Evolutionary conservation across 2,113 vertebrate species (phyloP), one percentile per base, ranked within the genome.

Genomic region (Chloropsis hardwickii): DNA sequence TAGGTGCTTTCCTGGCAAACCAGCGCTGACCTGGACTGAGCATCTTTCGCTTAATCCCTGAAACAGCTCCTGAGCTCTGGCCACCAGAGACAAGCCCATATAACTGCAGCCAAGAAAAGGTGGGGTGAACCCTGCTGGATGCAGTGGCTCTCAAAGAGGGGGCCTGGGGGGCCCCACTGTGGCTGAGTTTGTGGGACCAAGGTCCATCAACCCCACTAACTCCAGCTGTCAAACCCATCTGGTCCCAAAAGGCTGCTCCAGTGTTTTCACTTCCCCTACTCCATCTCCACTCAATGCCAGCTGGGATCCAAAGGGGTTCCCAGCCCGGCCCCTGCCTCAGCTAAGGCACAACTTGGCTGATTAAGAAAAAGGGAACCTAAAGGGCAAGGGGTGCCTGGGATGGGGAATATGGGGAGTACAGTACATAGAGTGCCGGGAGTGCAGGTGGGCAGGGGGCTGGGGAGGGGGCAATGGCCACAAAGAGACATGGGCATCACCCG

Each of bases 311-410:
- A 1, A 0, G 13, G 44, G 42, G n/a, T 31, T 74, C 51, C 72
- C 61, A 53, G 67, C 39, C 29, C 7, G 4, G n/a, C 11, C 40
- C 90, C 54, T 3, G 0, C 56, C 47, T 39, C 5, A 24, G 54
- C 33, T 94, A 94, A 97, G 94, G 95, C 94, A 95, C 95, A 66
- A 84, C 54, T 81, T 0, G 94, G 91, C 51, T 90, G 86, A 45
- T 71, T 67, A 48, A 67, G 45, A 45, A 70, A 37, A 57, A 54
- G 29, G 58, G 31, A 57, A 18, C 35, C 37, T 40, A 21, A 64
- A 13, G 18, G 69, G 50, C 18, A 44, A 23, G n/a, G 57, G 23
- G 67, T 16, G 81, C 69, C 78, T 44, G 7, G 17, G 61, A 35
- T 47, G n/a, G 47, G 79, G 25, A 82, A 54, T 4, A 2, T 2